Base-by-base conservation (phyloP, 2,113 vertebrate species). In the Chaetodon auriga region DNA sequence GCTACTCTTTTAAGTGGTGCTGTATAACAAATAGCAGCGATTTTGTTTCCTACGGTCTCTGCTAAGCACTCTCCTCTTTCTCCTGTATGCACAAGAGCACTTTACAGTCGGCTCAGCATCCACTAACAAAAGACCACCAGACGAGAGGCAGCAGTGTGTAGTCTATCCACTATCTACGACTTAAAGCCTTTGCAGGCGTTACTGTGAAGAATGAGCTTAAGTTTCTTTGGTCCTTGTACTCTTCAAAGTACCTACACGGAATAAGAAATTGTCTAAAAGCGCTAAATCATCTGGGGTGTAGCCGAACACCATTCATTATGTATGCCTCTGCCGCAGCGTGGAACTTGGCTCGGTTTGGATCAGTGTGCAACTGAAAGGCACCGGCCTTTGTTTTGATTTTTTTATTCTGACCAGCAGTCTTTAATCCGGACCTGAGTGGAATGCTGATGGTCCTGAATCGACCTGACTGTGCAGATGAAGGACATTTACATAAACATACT, bases 191-290 rank as follows among this genome's bases (percentile, higher is more conserved):
- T 23, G 16, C 82, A 74, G 85, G 80, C 81, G 80, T 63, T 64
- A 21, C 58, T 58, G 58, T 84, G 75, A 91, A 75, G 70, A 81
- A 87, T 76, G 73, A 81, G 83, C 71, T 73, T 65, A 76, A 69
- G 55, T 78, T 78, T 78, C 63, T 82, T 78, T 86, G 70, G 77
- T 85, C 0, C 60, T 23, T 15, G 12, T 51, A 51, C 62, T 64
- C 61, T 60, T 81, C 57, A 60, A 55, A 79, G 51, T n/a, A 74
- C 46, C 58, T 15, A 35, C 61, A 64, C 49, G 25, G 83, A 77
- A 80, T 74, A 53, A 57, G 66, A 54, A 79, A 76, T 62, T 36
- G 51, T 85, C 76, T 49, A 64, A 68, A 88, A 81, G 77, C 1
- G 30, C 73, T 85, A 80, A 75, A 90, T 88, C 86, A 88, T 78